phyloP scores from a whole-genome alignment of 2,113 vertebrate genomes.

The human (Homo sapiens) region DNA sequence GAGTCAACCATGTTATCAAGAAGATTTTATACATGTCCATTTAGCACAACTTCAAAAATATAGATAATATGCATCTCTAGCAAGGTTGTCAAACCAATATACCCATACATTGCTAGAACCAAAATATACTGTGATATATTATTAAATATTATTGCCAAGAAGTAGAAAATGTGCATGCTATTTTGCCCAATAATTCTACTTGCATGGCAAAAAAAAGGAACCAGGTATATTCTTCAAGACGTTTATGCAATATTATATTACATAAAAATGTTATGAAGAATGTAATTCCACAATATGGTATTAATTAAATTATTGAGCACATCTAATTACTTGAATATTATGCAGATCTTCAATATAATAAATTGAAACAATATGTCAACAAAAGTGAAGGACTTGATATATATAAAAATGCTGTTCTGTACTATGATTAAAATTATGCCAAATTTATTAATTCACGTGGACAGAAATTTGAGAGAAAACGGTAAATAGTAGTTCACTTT shows the following conservation, averaged over 20 bases:
- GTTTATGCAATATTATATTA: neutral
- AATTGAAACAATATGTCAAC: neutral
- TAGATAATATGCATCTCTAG: neutral
- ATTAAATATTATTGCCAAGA: neutral
- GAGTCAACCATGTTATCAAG: neutral
- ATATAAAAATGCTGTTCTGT: neutral
- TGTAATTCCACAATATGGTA: neutral
- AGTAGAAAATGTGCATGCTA: neutral
- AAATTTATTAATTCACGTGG: neutral
- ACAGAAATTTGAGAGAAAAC: neutral
- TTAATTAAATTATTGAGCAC: neutral
- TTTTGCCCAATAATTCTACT: conserved; percentile 1
- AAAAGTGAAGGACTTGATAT: neutral
- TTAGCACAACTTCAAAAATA: neutral
- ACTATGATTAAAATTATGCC: neutral
- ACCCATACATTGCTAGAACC: neutral
- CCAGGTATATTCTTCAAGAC: neutral
- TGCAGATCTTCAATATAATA: neutral
- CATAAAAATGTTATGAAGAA: neutral
- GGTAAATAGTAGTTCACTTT: neutral
- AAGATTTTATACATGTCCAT: neutral
- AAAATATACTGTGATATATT: conserved; percentile 3
- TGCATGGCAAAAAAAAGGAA: neutral
- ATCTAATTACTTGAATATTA: neutral
- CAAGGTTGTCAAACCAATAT: neutral